These are phyloP conservation scores for Esox masquinongy DNA, from an alignment of 2,797 vertebrate species.

Conservation along the genomic window DNA sequence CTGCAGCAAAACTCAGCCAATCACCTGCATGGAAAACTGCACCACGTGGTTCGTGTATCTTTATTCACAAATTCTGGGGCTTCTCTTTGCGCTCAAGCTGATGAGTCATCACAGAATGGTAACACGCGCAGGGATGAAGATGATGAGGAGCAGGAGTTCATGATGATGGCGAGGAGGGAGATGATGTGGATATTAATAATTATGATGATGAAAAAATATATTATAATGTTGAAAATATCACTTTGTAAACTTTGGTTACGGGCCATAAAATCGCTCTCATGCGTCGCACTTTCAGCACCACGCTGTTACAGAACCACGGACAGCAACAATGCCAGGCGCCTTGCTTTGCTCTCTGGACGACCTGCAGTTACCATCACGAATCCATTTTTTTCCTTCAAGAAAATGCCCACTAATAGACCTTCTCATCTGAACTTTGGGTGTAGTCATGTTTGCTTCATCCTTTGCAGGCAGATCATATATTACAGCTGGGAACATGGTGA, in stretches of 20 bases:
- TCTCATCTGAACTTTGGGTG: neutral
- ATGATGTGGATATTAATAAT: neutral
- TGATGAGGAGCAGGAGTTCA: neutral
- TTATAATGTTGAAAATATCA: slow-evolving; percentile 20
- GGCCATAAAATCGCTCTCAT: neutral
- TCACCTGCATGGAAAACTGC: slow-evolving; percentile 55
- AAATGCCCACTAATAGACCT: neutral
- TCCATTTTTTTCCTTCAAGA: slow-evolving; percentile 18
- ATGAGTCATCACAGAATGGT: slow-evolving; percentile 24
- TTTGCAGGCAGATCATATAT: neutral
- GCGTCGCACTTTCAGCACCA: slow-evolving; percentile 41
- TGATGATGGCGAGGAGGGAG: neutral
- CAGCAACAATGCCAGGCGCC: slow-evolving; percentile 26
- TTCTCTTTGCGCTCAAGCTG: slow-evolving; percentile 38
- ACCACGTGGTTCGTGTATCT: slow-evolving; percentile 51
- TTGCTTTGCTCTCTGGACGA: neutral
- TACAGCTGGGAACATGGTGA: slow-evolving; percentile 10
- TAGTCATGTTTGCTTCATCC: neutral
- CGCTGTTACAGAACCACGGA: slow-evolving; percentile 50
- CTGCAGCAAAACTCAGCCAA: slow-evolving; percentile 93
- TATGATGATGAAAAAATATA: neutral
- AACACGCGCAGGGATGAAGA: slow-evolving; percentile 1
- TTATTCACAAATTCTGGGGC: slow-evolving; percentile 72
- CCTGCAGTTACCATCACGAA: slow-evolving; percentile 7
- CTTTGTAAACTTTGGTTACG: neutral